Evolutionary conservation across 2,797 vertebrate genomes (phyloP).

Genomic region (Nasua narica): DNA sequence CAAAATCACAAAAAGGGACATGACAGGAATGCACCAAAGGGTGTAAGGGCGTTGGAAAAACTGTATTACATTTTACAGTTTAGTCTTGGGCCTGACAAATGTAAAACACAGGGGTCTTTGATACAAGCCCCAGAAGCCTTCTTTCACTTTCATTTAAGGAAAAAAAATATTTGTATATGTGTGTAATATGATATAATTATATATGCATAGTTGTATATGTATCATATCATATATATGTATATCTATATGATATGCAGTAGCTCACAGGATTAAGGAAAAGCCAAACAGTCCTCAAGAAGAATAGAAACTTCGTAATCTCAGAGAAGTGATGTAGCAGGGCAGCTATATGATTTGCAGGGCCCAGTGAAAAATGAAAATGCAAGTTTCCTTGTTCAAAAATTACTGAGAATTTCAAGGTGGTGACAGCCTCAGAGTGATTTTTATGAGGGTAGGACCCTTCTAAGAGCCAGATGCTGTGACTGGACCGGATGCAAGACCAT

Average conservation of each 20-base stretch:
- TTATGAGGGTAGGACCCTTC: neutral
- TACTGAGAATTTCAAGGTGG: neutral
- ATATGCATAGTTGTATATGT: neutral
- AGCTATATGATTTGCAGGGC: neutral
- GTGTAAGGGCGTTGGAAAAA: neutral
- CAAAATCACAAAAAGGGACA: neutral
- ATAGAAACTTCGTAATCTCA: neutral
- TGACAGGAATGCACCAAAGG: neutral
- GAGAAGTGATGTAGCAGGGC: neutral
- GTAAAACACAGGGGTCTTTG: neutral
- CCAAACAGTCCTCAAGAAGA: neutral
- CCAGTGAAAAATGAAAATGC: neutral
- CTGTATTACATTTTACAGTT: neutral
- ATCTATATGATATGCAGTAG: neutral
- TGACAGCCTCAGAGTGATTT: too few relatives aligned
- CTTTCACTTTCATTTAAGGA: neutral
- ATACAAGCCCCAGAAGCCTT: neutral
- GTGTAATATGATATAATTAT: neutral
- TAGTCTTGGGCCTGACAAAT: neutral
- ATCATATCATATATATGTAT: neutral
- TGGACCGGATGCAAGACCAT: neutral
- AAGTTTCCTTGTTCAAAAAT: neutral
- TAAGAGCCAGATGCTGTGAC: neutral
- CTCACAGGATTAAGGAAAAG: neutral
- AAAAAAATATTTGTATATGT: neutral